A percentile compares a stretch with the other conserved stretches of the same genome.
These are phyloP conservation scores for Drosophila rellima DNA, from an alignment of 2,888 invertebrate species.

Conservation along the genomic window DNA sequence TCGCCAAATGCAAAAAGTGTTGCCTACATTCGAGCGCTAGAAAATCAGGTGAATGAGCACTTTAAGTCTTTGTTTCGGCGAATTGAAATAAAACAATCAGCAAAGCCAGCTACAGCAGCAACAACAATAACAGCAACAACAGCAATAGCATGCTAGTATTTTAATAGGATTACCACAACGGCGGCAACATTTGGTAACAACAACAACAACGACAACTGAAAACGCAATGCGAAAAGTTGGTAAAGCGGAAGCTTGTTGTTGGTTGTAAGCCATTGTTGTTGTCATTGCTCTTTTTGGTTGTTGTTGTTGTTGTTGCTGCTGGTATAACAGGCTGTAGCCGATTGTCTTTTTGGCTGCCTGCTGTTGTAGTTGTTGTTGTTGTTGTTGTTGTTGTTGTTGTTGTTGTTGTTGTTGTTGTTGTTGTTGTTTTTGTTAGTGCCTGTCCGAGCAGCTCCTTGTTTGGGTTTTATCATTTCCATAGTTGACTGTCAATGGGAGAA, in stretches of 20 bases:
- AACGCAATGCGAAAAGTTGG: conserved; percentile 73
- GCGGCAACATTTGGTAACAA: conserved; percentile 52
- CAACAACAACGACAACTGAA: conserved; percentile 48
- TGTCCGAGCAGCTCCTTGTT: conserved; percentile 52
- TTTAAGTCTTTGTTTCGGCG: conserved; percentile 80
- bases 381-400: conserved; percentile 30
- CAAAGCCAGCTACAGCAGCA: conserved; percentile 37
- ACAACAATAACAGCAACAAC: conserved; percentile 42
- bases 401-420: conserved; percentile 23
- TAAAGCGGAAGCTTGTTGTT: conserved; percentile 67
- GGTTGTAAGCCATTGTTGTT: conserved; percentile 56
- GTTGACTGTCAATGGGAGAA: conserved; percentile 36
- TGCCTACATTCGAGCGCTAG: conserved; percentile 56
- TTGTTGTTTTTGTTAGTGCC: conserved; percentile 31
- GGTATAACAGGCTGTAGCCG: conserved; percentile 23
- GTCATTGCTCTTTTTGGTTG: conserved; percentile 31
- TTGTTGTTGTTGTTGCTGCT: conserved; percentile 29
- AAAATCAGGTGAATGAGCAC: conserved; percentile 81
- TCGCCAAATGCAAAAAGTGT: conserved; percentile 48
- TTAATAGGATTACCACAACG: conserved; percentile 70
- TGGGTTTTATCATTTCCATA: conserved; percentile 46
- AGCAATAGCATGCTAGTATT: conserved; percentile 49
- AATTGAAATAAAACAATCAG: conserved; percentile 77
- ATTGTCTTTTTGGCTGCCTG: conserved; percentile 52
- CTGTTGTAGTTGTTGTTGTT: conserved; percentile 24